Percentiles rank a stretch among this genome's conserved stretches.
phyloP scores from a whole-genome alignment of 92 coral and sea anemone genomes.

The Plumapathes pennacea region DNA sequence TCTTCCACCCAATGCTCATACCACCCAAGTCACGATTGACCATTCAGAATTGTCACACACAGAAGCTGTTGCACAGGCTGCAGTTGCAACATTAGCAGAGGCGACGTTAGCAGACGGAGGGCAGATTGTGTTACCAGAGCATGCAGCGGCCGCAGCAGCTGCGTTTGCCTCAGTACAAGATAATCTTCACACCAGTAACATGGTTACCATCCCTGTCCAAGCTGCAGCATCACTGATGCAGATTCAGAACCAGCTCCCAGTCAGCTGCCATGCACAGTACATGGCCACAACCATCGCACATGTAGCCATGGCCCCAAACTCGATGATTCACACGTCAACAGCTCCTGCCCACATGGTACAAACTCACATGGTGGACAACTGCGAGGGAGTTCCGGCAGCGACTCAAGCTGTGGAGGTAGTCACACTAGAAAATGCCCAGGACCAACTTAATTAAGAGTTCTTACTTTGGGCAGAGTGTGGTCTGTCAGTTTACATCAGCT shows the following conservation, averaged over 20 bases:
- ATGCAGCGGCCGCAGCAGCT: constrained; percentile 92
- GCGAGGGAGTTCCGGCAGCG: constrained; percentile 94
- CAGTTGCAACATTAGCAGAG: constrained; percentile 98
- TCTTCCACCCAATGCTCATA: constrained; percentile 73
- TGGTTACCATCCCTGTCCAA: constrained; percentile 96
- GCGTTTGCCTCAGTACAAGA: constrained; percentile 87
- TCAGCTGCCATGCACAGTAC: constrained; percentile 76
- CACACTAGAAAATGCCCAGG: constrained; percentile 84
- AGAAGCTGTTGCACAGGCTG: constrained; percentile 98
- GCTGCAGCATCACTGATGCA: constrained; percentile 97
- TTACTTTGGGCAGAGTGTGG: too few relatives aligned
- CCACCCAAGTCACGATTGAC: constrained; percentile 68
- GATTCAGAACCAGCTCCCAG: constrained; percentile 78
- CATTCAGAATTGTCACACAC: constrained; percentile 88
- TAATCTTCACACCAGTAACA: constrained; percentile 69
- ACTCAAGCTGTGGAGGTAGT: constrained; percentile 99
- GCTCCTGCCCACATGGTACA: constrained; percentile 58
- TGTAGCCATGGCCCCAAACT: constrained; percentile 99
- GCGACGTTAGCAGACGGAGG: constrained; percentile 99
- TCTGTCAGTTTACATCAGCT: too few relatives aligned
- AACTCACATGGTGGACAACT: constrained; percentile 80
- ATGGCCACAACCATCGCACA: constrained; percentile 87
- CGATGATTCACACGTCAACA: constrained; percentile 74
- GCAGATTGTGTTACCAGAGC: constrained; percentile 97
- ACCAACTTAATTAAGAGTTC: too few relatives aligned